Evolutionary conservation across 2,797 vertebrate species (phyloP).

Genomic region (Euthynnus affinis): DNA sequence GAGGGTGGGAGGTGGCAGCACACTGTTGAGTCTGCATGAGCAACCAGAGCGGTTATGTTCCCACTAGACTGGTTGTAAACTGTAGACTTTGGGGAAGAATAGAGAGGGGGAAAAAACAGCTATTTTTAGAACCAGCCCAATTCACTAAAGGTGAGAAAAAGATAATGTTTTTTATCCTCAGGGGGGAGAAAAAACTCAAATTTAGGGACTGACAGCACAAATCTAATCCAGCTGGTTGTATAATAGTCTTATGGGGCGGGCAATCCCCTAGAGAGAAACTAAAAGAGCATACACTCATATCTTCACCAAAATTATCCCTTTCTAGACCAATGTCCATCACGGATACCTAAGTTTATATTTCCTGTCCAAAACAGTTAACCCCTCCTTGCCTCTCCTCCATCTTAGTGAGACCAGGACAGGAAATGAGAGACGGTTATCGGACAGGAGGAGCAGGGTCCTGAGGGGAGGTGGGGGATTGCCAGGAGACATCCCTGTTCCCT

Average conservation of each 20-base stretch:
- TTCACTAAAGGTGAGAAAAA: constrained; percentile 50
- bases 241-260: constrained; percentile 26
- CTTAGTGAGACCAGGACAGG: constrained; percentile 62
- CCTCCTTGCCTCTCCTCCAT: constrained; percentile 2
- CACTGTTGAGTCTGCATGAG: constrained; percentile 59
- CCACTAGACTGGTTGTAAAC: constrained; percentile 58
- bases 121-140: constrained; percentile 72
- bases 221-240: constrained; percentile 47
- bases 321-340: constrained; percentile 23
- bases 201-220: constrained; percentile 43
- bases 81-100: constrained; percentile 54
- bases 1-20: constrained; percentile 67
- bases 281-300: constrained; percentile 2
- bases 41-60: constrained; percentile 59
- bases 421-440: constrained; percentile 77
- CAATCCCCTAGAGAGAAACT: constrained; percentile 16
- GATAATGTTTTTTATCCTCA: constrained; percentile 35
- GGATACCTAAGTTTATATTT: constrained; percentile 55
- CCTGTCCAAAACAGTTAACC: constrained; percentile 53
- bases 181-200: constrained; percentile 20
- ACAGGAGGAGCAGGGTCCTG: constrained; percentile 47
- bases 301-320: constrained; percentile 14
- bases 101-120: constrained; percentile 37
- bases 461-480: constrained; percentile 56
- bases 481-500: constrained; percentile 76